Evolutionary conservation across 2,888 invertebrate genomes (phyloP).

Genomic region (Calameuta filiformis): DNA sequence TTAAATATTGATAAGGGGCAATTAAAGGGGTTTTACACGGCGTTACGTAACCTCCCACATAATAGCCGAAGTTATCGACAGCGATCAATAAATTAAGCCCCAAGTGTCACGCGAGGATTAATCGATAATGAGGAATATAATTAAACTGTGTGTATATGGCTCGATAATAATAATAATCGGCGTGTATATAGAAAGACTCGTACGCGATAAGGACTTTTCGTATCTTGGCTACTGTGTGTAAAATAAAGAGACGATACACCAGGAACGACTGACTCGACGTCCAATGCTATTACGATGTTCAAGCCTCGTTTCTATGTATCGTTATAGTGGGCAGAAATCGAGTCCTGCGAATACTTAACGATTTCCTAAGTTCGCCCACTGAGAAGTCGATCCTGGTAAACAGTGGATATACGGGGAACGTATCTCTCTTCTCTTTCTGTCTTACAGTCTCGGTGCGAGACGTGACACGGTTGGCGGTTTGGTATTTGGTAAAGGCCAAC

Average conservation of each 20-base stretch:
- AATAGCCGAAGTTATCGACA: neutral
- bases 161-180: neutral
- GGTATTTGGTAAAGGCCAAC: slow-evolving; percentile 65
- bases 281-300: neutral
- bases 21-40: neutral
- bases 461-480: slow-evolving; percentile 58
- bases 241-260: neutral
- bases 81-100: neutral
- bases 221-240: neutral
- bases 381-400: slow-evolving; percentile 29
- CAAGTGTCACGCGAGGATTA: neutral
- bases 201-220: neutral
- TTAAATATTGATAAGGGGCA: neutral
- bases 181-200: neutral
- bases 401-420: slow-evolving; percentile 34
- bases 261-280: neutral
- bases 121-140: neutral
- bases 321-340: neutral
- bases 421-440: neutral
- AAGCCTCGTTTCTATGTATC: neutral
- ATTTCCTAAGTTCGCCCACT: slow-evolving; percentile 22
- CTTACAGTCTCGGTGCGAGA: slow-evolving; percentile 2
- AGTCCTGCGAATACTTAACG: neutral
- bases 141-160: neutral
- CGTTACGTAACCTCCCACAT: neutral